These are phyloP conservation scores for Ianthella basta DNA, from an alignment of 37 sponge, comb jelly and placozoan genomes.

Conservation along the genomic window DNA sequence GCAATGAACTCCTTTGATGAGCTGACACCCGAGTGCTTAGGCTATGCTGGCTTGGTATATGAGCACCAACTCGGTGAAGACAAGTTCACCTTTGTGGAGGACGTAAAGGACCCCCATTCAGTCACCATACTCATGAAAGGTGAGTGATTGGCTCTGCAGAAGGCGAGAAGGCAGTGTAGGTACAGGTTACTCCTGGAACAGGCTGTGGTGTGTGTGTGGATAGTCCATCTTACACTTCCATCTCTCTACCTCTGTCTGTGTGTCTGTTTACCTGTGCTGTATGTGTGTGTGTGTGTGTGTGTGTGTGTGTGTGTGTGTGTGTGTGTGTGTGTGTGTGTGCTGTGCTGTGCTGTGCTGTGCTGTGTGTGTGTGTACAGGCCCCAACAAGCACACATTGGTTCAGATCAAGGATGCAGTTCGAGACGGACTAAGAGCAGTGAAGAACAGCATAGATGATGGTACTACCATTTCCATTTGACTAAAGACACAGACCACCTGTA, in stretches of 20 bases:
- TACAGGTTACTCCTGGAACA: too few species aligned
- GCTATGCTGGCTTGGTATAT: constrained; percentile 95
- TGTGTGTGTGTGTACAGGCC: constrained; percentile 59
- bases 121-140: constrained; percentile 98
- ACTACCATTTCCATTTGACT: not conserved
- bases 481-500: not conserved
- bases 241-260: not conserved
- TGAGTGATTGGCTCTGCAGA: not conserved
- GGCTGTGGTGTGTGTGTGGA: too few species aligned
- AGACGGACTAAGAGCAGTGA: constrained; percentile 97
- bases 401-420: constrained; percentile 98
- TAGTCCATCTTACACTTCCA: not conserved
- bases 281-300: not conserved
- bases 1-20: constrained; percentile 96
- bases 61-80: constrained; percentile 98
- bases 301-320: constrained; percentile 27
- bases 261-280: not conserved
- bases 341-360: not conserved
- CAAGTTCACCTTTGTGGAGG: constrained; percentile 97
- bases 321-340: not conserved
- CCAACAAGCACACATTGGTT: constrained; percentile 96
- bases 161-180: too few species aligned
- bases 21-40: constrained; percentile 82
- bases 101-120: constrained; percentile 84
- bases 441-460: constrained; percentile 97